A percentile compares a stretch with the other conserved stretches of the same genome.
Conservation (phyloP, 2,113 vertebrate species). For the Procavia capensis region DNA sequence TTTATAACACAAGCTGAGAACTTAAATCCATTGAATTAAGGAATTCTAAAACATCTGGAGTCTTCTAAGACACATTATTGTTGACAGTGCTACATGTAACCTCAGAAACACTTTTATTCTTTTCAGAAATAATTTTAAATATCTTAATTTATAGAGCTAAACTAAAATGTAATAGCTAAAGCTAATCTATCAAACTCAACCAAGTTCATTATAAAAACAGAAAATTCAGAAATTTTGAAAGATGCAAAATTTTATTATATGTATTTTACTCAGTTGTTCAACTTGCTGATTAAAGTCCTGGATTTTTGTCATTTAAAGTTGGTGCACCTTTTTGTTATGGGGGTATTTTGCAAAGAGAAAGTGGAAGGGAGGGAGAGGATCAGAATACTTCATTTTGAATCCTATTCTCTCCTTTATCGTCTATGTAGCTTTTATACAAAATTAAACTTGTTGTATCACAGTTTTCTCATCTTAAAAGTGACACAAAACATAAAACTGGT, state of each 20-base stretch:
- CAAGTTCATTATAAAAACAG: neutral
- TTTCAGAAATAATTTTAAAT: neutral
- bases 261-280: neutral
- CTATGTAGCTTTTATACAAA: neutral
- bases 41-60: too few species aligned
- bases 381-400: neutral
- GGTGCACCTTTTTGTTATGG: neutral
- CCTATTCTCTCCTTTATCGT: neutral
- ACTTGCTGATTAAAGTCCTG: neutral
- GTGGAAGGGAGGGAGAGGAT: neutral
- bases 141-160: neutral
- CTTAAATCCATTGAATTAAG: neutral
- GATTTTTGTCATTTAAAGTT: neutral
- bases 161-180: neutral
- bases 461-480: neutral
- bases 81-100: neutral
- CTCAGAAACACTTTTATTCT: neutral
- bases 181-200: neutral
- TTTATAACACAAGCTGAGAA: neutral
- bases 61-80: neutral
- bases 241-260: neutral
- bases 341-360: neutral
- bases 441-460: neutral
- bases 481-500: neutral
- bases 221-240: conserved; percentile 23